phyloP scores from a whole-genome alignment of 2,113 vertebrate species.

The Xiphophorus hellerii region DNA sequence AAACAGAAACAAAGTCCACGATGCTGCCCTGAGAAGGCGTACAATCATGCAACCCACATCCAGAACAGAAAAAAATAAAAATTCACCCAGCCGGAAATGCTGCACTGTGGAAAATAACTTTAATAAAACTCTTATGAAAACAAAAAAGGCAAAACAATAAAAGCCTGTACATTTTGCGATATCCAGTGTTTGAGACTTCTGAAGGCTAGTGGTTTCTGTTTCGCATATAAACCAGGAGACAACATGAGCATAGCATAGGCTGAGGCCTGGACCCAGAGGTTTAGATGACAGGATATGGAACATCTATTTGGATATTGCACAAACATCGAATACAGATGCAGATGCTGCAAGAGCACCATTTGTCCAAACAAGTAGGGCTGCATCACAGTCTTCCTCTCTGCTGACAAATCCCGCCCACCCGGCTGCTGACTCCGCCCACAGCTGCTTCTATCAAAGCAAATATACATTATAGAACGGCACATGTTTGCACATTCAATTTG shows the following conservation, averaged over 20 bases:
- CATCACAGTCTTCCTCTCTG: slow-evolving; percentile 52
- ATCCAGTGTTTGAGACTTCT: slow-evolving; percentile 78
- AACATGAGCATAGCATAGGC: slow-evolving; percentile 61
- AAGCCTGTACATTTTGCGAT: slow-evolving; percentile 78
- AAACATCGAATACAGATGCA: slow-evolving; percentile 59
- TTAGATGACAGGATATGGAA: slow-evolving; percentile 52
- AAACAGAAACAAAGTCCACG: neutral
- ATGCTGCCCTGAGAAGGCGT: neutral
- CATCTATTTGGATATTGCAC: slow-evolving; percentile 78
- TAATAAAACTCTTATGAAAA: slow-evolving; percentile 79
- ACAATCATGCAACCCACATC: slow-evolving; percentile 9
- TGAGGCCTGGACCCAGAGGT: slow-evolving; percentile 34
- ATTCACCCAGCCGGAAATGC: slow-evolving; percentile 20
- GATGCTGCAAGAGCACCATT: slow-evolving; percentile 56
- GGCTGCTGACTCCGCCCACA: slow-evolving; percentile 32
- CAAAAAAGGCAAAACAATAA: slow-evolving; percentile 68
- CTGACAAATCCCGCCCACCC: slow-evolving; percentile 36
- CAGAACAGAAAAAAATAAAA: neutral
- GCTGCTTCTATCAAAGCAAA: slow-evolving; percentile 52
- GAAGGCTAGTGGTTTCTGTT: slow-evolving; percentile 71
- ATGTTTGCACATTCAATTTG: slow-evolving; percentile 69
- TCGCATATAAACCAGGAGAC: slow-evolving; percentile 58
- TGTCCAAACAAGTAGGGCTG: slow-evolving; percentile 56
- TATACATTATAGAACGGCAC: slow-evolving; percentile 49
- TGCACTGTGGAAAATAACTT: slow-evolving; percentile 72